Conservation (phyloP, 1,140 invertebrate species). For the Brachionus rotundiformis region DNA sequence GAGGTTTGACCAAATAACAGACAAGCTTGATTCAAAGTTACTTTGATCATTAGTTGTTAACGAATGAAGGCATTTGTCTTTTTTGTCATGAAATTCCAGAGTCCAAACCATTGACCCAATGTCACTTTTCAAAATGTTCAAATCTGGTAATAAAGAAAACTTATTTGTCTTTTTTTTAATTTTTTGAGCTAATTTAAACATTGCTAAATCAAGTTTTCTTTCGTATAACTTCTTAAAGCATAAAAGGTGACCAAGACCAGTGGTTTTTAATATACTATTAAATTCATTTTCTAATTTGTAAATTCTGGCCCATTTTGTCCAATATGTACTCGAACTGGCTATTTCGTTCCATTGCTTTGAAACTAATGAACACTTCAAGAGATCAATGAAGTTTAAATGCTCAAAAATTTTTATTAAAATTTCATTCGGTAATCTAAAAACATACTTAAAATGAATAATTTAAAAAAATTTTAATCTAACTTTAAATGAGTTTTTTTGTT, state of each 20-base stretch:
- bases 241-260: background rate
- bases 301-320: background rate
- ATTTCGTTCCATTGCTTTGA: slow-evolving; percentile 19
- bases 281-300: background rate
- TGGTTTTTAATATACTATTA: background rate
- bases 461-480: background rate
- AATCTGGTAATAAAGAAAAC: slow-evolving; percentile 2
- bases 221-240: slow-evolving; percentile 16
- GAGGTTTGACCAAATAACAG: background rate
- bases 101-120: background rate
- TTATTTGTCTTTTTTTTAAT: background rate
- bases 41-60: background rate
- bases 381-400: background rate
- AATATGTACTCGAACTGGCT: background rate
- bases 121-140: background rate
- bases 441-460: background rate
- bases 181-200: slow-evolving; percentile 7
- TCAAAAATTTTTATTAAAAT: slow-evolving; percentile 26
- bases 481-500: background rate
- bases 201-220: background rate
- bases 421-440: slow-evolving; percentile 25
- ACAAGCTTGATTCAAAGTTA: slow-evolving; percentile 26
- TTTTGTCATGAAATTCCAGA: slow-evolving; percentile 7
- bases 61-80: background rate
- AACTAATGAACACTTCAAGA: slow-evolving; percentile 26